Conservation (phyloP, 2,113 vertebrate genomes). For the Tor tambroides region DNA sequence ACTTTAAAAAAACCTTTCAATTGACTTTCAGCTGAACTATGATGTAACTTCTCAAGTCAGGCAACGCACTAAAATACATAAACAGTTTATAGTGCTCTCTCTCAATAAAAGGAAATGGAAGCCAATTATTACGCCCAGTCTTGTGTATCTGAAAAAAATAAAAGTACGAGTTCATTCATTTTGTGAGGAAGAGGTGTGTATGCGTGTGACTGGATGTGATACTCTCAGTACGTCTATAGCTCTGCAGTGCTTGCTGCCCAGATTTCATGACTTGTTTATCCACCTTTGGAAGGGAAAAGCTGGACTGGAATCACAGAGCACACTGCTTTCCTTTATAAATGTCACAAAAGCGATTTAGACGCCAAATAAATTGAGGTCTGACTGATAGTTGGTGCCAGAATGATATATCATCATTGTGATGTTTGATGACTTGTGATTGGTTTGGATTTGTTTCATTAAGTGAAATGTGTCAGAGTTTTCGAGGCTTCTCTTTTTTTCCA, state of each 20-base stretch:
- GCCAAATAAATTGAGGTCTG: background rate
- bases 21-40: background rate
- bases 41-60: conserved; percentile 1
- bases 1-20: background rate
- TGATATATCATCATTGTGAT: background rate
- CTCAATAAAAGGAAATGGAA: conserved; percentile 31
- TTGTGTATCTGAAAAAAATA: background rate
- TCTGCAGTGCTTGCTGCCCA: background rate
- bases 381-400: background rate
- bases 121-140: conserved; percentile 6
- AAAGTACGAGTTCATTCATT: conserved; percentile 3
- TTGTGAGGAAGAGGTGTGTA: background rate
- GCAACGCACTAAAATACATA: conserved; percentile 26
- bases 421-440: conserved; percentile 29
- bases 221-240: background rate
- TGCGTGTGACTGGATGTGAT: background rate
- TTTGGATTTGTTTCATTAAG: conserved; percentile 36
- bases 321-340: background rate
- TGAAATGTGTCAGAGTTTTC: background rate
- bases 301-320: background rate
- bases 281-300: conserved; percentile 8
- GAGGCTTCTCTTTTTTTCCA: background rate
- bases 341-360: conserved; percentile 2
- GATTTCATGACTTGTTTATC: background rate
- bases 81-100: conserved; percentile 21